These are phyloP conservation scores for Noctua janthina DNA, from an alignment of 2,888 invertebrate species.

Conservation along the genomic window DNA sequence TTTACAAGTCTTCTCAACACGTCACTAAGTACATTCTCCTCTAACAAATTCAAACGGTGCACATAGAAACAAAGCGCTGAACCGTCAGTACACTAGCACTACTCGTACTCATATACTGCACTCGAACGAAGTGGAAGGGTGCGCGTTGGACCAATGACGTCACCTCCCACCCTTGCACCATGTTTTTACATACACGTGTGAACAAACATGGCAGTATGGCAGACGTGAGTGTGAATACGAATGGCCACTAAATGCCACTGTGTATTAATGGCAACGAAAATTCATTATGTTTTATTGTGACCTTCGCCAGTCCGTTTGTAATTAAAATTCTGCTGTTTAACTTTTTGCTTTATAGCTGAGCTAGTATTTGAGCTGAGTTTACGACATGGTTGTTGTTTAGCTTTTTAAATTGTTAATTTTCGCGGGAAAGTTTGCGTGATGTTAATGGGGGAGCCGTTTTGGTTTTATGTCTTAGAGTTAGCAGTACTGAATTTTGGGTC, in stretches of 20 bases:
- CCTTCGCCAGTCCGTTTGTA: conserved; percentile 59
- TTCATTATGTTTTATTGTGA: conserved; percentile 62
- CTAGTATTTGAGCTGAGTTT: conserved; percentile 61
- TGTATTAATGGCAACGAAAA: conserved; percentile 65
- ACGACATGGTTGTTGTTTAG: conserved; percentile 62
- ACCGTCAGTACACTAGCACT: conserved; percentile 50
- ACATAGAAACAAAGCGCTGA: conserved; percentile 59
- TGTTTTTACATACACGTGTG: conserved; percentile 71
- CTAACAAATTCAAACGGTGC: conserved; percentile 58
- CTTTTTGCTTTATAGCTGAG: conserved; percentile 62
- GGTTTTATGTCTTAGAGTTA: conserved; percentile 25
- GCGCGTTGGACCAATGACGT: conserved; percentile 87
- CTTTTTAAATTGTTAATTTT: conserved; percentile 65
- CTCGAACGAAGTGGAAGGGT: conserved; percentile 73
- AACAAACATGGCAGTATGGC: conserved; percentile 76
- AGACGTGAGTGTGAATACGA: conserved; percentile 74
- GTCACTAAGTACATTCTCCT: conserved; percentile 38
- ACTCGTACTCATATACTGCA: conserved; percentile 56
- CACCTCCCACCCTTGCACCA: conserved; percentile 73
- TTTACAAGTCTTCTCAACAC: conserved; percentile 34
- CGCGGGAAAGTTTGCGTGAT: conserved; percentile 50
- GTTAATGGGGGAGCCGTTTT: conserved; percentile 32
- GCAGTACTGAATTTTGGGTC: not conserved
- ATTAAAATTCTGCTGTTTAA: conserved; percentile 68
- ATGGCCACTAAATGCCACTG: conserved; percentile 69